Percentiles rank a stretch among this genome's conserved stretches.
Evolutionary conservation across 2,797 vertebrate genomes (phyloP).

Genomic region (Characodon lateralis): DNA sequence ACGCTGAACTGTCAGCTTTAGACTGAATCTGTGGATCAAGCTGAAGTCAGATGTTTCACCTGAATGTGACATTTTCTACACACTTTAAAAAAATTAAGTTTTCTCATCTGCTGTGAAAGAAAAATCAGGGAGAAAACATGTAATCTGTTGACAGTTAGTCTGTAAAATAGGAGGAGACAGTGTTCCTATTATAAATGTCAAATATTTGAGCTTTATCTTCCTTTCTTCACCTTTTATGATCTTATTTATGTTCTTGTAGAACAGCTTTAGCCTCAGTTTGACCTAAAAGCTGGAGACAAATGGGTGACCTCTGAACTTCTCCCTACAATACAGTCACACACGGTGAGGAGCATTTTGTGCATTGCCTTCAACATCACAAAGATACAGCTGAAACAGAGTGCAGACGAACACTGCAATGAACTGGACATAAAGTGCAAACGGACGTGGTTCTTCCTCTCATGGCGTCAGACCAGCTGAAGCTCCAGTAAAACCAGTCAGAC

Average conservation of each 20-base stretch:
- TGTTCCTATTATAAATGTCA: background rate
- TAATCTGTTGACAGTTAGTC: background rate
- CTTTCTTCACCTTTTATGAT: background rate
- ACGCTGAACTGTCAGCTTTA: background rate
- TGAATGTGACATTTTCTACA: background rate
- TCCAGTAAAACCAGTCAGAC: constrained; percentile 42
- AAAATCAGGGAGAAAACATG: no score
- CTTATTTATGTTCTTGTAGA: background rate
- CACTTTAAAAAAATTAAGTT: background rate
- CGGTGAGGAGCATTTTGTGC: constrained; percentile 2
- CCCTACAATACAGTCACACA: constrained; percentile 9
- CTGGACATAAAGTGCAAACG: constrained; percentile 70
- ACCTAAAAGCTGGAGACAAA: background rate
- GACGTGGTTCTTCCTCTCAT: constrained; percentile 44
- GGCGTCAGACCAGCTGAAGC: constrained; percentile 73
- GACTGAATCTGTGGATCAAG: background rate
- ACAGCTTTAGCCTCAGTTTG: background rate
- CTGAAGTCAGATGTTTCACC: background rate
- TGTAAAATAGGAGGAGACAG: no score
- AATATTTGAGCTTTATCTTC: background rate
- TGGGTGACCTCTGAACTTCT: background rate
- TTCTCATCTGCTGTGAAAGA: background rate
- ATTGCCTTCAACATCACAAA: background rate
- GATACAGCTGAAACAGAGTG: constrained; percentile 8
- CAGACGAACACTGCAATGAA: constrained; percentile 6